These are phyloP conservation scores for Mus spretus DNA, from an alignment of 2,797 vertebrate genomes.

Conservation along the genomic window DNA sequence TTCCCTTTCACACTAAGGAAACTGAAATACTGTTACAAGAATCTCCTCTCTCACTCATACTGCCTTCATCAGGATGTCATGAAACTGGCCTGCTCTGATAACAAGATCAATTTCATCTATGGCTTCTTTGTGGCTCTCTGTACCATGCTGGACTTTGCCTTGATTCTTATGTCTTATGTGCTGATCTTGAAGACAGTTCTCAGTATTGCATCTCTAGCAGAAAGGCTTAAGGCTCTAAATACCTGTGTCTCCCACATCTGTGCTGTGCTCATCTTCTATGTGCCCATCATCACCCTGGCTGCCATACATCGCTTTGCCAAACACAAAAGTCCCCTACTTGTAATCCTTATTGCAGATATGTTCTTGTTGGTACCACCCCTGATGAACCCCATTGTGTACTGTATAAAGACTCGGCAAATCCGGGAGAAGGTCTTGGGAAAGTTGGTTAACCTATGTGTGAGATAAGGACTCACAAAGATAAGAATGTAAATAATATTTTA, in stretches of 20 bases:
- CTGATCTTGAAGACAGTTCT: constrained; percentile 65
- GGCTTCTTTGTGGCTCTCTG: constrained; percentile 80
- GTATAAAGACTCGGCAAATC: constrained; percentile 70
- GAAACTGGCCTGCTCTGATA: constrained; percentile 82
- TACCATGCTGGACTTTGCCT: constrained; percentile 43
- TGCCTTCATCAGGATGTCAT: constrained; percentile 63
- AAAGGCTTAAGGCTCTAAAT: constrained; percentile 59
- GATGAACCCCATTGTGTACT: constrained; percentile 69
- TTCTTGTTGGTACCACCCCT: constrained; percentile 62
- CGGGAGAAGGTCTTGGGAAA: constrained; percentile 62
- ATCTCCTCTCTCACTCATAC: constrained; percentile 75
- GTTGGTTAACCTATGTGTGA: not conserved
- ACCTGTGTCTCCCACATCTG: constrained; percentile 72
- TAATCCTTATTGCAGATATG: constrained; percentile 55
- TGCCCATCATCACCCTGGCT: constrained; percentile 35
- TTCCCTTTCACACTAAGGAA: constrained; percentile 64
- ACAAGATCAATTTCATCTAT: constrained; percentile 85
- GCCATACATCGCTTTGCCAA: constrained; percentile 31
- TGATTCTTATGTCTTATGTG: constrained; percentile 65
- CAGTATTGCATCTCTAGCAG: not conserved
- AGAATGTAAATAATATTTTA: not conserved
- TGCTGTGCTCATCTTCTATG: constrained; percentile 69
- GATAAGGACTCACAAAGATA: not conserved
- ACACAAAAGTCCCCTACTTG: constrained; percentile 28
- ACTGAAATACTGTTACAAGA: constrained; percentile 60